Evolutionary conservation across 1,140 invertebrate species (phyloP).

Genomic region (Aphaenogaster rudis): DNA sequence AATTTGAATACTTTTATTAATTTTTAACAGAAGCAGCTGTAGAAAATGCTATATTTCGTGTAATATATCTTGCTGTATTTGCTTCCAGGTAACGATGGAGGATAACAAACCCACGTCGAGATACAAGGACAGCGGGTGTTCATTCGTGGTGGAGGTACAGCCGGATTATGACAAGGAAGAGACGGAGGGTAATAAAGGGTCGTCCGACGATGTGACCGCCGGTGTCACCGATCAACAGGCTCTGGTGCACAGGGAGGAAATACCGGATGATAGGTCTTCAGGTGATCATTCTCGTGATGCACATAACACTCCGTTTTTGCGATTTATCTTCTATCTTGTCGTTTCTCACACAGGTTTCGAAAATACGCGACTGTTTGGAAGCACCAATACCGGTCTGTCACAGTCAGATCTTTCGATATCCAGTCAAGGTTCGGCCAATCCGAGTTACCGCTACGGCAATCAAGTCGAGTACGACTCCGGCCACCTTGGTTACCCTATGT

Average conservation of each 20-base stretch:
- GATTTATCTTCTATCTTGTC: not conserved
- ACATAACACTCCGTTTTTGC: not conserved
- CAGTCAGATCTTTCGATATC: slow-evolving; percentile 92
- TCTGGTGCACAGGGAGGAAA: slow-evolving; percentile 87
- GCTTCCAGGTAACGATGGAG: slow-evolving; percentile 83
- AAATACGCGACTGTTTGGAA: slow-evolving; percentile 84
- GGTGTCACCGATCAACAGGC: slow-evolving; percentile 87
- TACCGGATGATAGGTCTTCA: slow-evolving; percentile 79
- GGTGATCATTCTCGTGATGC: slow-evolving; percentile 69
- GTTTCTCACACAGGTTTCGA: slow-evolving; percentile 79
- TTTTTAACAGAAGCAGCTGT: not conserved
- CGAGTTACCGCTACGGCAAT: slow-evolving; percentile 92
- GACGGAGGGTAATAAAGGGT: slow-evolving; percentile 77
- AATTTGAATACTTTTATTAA: not conserved
- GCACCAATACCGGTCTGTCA: slow-evolving; percentile 91
- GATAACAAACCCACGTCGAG: slow-evolving; percentile 80
- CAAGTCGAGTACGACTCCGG: slow-evolving; percentile 92
- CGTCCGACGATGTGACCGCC: slow-evolving; percentile 77
- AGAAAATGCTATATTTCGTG: not conserved
- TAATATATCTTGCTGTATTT: not conserved
- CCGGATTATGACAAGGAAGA: slow-evolving; percentile 79
- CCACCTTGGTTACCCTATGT: slow-evolving; percentile 90
- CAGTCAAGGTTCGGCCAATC: slow-evolving; percentile 90
- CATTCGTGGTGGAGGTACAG: slow-evolving; percentile 92
- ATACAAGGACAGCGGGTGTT: slow-evolving; percentile 90